A percentile compares a stretch with the other conserved stretches of the same genome.
Evolutionary conservation across 1,140 invertebrate species (phyloP).

Genomic region (Tribolium madens): DNA sequence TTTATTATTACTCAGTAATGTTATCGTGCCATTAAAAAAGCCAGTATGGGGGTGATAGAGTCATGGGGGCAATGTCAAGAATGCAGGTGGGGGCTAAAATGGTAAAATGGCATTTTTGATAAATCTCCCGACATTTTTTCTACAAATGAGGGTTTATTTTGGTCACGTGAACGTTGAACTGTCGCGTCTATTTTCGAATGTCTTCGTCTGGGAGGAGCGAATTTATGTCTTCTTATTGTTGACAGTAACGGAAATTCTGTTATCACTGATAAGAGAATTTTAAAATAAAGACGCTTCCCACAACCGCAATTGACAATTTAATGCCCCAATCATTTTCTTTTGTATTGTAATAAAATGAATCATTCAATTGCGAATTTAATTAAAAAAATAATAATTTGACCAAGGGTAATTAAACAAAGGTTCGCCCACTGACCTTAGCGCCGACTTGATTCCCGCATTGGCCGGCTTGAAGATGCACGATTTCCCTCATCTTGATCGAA

Average conservation of each 20-base stretch:
- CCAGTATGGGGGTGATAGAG: neutral
- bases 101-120: slow-evolving; percentile 1
- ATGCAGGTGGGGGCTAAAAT: no score
- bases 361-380: neutral
- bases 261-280: neutral
- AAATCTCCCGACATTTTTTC: neutral
- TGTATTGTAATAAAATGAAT: slow-evolving; percentile 24
- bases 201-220: neutral
- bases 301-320: slow-evolving; percentile 5
- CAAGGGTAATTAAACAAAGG: neutral
- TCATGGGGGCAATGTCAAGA: neutral
- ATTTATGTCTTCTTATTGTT: neutral
- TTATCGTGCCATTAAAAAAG: neutral
- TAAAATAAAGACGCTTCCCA: neutral
- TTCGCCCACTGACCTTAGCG: slow-evolving; percentile 54
- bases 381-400: neutral
- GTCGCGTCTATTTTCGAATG: slow-evolving; percentile 26
- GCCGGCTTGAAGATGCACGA: slow-evolving; percentile 61
- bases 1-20: neutral
- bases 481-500: slow-evolving; percentile 57
- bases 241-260: neutral
- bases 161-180: slow-evolving; percentile 29
- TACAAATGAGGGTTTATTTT: slow-evolving; percentile 30
- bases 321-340: neutral
- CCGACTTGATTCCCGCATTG: slow-evolving; percentile 61